These are phyloP conservation scores for Harpagifer antarcticus DNA, from an alignment of 2,797 vertebrate species.

Conservation along the genomic window DNA sequence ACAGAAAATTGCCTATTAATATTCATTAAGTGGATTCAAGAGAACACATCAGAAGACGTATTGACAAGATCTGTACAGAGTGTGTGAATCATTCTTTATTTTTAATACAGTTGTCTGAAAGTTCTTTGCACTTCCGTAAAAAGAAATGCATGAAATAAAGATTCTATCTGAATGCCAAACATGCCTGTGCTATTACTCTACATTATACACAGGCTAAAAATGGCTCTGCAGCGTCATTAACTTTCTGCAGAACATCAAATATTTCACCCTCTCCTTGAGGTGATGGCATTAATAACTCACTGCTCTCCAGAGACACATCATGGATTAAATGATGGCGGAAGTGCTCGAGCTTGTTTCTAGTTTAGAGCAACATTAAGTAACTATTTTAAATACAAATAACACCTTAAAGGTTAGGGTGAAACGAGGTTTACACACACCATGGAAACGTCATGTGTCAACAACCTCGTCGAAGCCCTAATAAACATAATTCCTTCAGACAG, in stretches of 20 bases:
- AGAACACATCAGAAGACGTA: too few relatives aligned
- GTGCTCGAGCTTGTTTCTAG: background rate
- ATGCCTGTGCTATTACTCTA: background rate
- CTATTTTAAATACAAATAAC: too few relatives aligned
- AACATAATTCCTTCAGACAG: conserved; percentile 33
- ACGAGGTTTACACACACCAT: conserved; percentile 20
- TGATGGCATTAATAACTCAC: background rate
- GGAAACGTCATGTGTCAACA: conserved; percentile 38
- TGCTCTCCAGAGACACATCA: background rate
- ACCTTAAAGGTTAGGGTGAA: background rate
- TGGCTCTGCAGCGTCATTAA: conserved; percentile 1
- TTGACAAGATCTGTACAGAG: too few relatives aligned
- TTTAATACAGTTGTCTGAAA: too few relatives aligned
- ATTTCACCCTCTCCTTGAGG: background rate
- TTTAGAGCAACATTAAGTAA: too few relatives aligned
- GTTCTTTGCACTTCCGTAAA: too few relatives aligned
- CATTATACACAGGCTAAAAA: background rate
- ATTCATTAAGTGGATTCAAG: too few relatives aligned
- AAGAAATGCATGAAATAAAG: background rate
- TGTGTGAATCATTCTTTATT: too few relatives aligned
- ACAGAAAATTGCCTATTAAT: too few relatives aligned
- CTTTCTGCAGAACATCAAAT: background rate
- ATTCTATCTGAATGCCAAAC: background rate
- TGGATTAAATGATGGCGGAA: background rate
- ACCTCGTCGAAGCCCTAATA: conserved; percentile 26